Evolutionary conservation across 2,888 invertebrate species (phyloP), one percentile per base, ranked within the genome.

Genomic region (Microplitis deprimator): DNA sequence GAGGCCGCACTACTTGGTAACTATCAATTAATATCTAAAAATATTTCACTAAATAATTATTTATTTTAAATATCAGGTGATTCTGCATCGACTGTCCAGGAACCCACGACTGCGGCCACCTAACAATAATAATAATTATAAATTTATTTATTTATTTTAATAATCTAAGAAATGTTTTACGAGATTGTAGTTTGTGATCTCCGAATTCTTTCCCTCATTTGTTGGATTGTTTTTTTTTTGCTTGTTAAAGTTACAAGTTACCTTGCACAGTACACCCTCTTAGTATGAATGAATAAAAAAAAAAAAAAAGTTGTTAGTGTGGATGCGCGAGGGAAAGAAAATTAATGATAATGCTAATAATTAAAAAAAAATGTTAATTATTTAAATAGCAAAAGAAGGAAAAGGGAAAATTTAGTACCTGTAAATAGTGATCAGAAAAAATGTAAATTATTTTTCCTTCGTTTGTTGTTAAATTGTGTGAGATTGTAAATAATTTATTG

Each of bases 1-100:
- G 96, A 96, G 90, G 93, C 95, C 89, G 97, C 97, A 87, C 92
- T 97, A 79, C 86, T 90, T 71, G 50, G 41, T 64, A 62, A 73
- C 20, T 50, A 7, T 65, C 3, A 65, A 8, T 65, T 65, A 10
- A 62, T 62, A 6, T 41, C 50, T 71, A 13, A n/a, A 16, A n/a
- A 10, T 6, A 70, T 3, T 6, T 6, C 17, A 50, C 0, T 50
- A 1, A 13, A 50, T 13, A 50, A 50, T 8, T 62, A 41, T 62
- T 77, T 69, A 20, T 68, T 62, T 68, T 75, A 62, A 73, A 79
- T 41, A 69, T 1, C 82, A 89, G 89, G 89, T 84, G 89, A 90
- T 81, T 87, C 89, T 79, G 84, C 88, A 82, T 84, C 89, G 82
- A 84, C 87, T 83, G 86, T 86, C 83, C 88, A 88, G 85, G 89